phyloP scores from a whole-genome alignment of 1,140 invertebrate genomes.

The Temnothorax longispinosus region DNA sequence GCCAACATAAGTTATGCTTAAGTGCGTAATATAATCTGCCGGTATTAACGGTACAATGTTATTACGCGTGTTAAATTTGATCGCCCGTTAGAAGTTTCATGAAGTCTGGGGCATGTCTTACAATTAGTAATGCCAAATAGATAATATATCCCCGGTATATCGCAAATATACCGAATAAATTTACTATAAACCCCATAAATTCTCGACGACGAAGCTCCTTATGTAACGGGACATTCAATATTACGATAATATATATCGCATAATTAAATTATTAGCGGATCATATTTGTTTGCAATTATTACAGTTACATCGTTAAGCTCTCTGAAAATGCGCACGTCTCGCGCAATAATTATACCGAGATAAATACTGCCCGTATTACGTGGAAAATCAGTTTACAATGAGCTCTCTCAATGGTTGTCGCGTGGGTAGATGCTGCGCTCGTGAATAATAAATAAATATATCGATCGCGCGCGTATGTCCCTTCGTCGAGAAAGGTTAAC shows the following conservation, averaged over 20 bases:
- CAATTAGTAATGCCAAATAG: constrained; percentile 43
- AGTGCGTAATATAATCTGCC: constrained; percentile 71
- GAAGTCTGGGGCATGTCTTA: constrained; percentile 52
- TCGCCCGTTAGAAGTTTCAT: constrained; percentile 70
- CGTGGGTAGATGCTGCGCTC: constrained; percentile 39
- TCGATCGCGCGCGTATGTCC: constrained; percentile 46
- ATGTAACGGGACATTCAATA: neutral
- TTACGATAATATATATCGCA: too few species aligned
- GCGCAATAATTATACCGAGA: constrained; percentile 28
- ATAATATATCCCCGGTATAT: neutral
- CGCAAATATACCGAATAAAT: neutral
- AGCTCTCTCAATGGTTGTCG: constrained; percentile 35
- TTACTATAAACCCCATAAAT: constrained; percentile 38
- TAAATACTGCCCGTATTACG: constrained; percentile 12
- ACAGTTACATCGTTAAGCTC: constrained; percentile 11
- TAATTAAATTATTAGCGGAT: constrained; percentile 11
- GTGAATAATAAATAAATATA: constrained; percentile 54
- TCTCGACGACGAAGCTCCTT: neutral
- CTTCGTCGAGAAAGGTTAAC: constrained; percentile 43
- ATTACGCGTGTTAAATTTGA: constrained; percentile 75
- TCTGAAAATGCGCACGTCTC: constrained; percentile 12
- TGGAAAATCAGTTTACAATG: constrained; percentile 36
- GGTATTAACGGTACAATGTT: constrained; percentile 71
- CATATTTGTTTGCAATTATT: constrained; percentile 38
- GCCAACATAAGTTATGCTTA: constrained; percentile 71